Conservation (phyloP, 2,797 vertebrate species). For the Acanthurus lineatus region DNA sequence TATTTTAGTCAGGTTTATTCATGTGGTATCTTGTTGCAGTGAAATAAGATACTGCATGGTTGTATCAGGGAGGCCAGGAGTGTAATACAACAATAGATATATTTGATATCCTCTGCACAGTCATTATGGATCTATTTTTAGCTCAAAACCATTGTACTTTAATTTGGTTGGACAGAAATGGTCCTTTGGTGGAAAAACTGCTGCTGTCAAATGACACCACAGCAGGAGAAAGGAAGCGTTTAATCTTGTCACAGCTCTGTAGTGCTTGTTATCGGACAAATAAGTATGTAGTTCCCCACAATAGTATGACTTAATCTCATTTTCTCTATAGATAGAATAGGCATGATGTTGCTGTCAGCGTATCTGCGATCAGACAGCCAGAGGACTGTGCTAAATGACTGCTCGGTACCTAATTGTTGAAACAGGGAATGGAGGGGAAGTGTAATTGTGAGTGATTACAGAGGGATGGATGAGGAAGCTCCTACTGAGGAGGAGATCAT, state of each 20-base stretch:
- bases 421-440: slow-evolving; percentile 51
- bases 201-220: slow-evolving; percentile 36
- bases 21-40: slow-evolving; percentile 10
- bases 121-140: slow-evolving; percentile 45
- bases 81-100: slow-evolving; percentile 28
- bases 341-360: slow-evolving; percentile 36
- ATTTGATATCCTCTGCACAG: slow-evolving; percentile 30
- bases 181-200: slow-evolving; percentile 31
- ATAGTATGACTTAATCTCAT: slow-evolving; percentile 48
- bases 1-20: slow-evolving; percentile 17
- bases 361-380: slow-evolving; percentile 43
- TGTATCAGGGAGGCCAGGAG: slow-evolving; percentile 13
- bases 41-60: slow-evolving; percentile 29
- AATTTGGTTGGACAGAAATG: slow-evolving; percentile 30
- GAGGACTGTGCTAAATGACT: slow-evolving; percentile 65
- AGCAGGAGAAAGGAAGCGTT: slow-evolving; percentile 28
- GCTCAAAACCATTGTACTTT: slow-evolving; percentile 23
- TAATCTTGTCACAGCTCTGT: slow-evolving; percentile 43
- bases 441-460: slow-evolving; percentile 71
- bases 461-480: slow-evolving; percentile 20
- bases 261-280: slow-evolving; percentile 36
- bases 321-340: slow-evolving; percentile 41
- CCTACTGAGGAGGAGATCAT: slow-evolving; percentile 33
- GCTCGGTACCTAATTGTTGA: slow-evolving; percentile 70
- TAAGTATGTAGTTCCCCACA: slow-evolving; percentile 31